Evolutionary conservation across 2,797 vertebrate genomes (phyloP).

Genomic region (Heteromormyrus szaboi): DNA sequence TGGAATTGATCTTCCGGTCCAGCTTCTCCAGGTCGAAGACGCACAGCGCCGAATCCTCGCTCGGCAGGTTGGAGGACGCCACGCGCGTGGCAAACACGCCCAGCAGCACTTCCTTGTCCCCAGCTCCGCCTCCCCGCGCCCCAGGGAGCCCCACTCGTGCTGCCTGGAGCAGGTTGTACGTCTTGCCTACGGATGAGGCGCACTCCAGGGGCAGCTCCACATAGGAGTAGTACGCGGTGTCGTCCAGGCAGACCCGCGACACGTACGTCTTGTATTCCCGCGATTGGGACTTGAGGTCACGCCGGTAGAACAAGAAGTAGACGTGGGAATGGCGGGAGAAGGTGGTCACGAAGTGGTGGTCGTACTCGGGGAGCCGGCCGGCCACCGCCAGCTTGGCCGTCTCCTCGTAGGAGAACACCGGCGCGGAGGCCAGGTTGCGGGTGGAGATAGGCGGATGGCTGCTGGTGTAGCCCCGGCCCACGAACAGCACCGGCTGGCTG

Average conservation of each 20-base stretch:
- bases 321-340: constrained; percentile 76
- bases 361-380: constrained; percentile 89
- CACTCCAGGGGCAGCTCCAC: constrained; percentile 88
- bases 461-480: constrained; percentile 90
- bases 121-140: constrained; percentile 26
- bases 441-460: constrained; percentile 94
- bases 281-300: constrained; percentile 82
- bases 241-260: constrained; percentile 85
- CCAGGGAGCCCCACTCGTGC: constrained; percentile 67
- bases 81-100: constrained; percentile 76
- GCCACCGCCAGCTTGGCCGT: constrained; percentile 88
- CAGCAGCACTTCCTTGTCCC: constrained; percentile 66
- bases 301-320: constrained; percentile 91
- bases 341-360: constrained; percentile 88
- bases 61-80: constrained; percentile 62
- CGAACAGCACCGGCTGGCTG: constrained; percentile 77
- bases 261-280: constrained; percentile 86
- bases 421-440: constrained; percentile 78
- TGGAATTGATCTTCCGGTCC: constrained; percentile 74
- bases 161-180: constrained; percentile 83
- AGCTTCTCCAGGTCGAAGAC: constrained; percentile 79
- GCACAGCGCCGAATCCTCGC: constrained; percentile 85
- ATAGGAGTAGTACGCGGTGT: constrained; percentile 90
- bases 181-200: constrained; percentile 60
- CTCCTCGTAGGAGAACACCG: constrained; percentile 93